phyloP scores from a whole-genome alignment of 1,140 invertebrate species.

The Cardiocondyla obscurior region DNA sequence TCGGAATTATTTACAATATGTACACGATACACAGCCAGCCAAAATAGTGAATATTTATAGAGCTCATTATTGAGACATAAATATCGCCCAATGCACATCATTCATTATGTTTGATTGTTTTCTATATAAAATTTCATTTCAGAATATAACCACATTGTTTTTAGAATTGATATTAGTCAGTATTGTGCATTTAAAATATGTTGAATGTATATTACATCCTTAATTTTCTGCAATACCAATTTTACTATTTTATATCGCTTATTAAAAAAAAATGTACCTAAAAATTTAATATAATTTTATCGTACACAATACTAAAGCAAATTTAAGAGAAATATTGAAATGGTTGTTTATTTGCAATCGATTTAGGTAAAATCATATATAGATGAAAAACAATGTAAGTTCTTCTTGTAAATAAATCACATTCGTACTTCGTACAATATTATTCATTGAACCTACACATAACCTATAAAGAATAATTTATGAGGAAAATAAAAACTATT shows the following conservation, averaged over 20 bases:
- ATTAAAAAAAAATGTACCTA: constrained; percentile 19
- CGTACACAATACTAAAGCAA: background rate
- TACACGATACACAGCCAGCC: constrained; percentile 36
- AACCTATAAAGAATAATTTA: constrained; percentile 24
- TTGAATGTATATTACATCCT: background rate
- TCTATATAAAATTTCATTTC: background rate
- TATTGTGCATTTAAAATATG: background rate
- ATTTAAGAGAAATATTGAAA: background rate
- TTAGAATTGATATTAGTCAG: background rate
- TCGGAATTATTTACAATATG: constrained; percentile 41
- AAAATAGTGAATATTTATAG: constrained; percentile 55
- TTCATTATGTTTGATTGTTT: constrained; percentile 14
- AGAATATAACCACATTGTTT: constrained; percentile 10
- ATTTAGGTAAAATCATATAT: constrained; percentile 48
- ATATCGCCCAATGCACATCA: background rate
- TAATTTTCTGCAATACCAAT: background rate
- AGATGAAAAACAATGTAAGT: constrained; percentile 57
- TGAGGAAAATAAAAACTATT: constrained; percentile 30
- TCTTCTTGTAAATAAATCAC: constrained; percentile 71
- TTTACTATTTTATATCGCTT: background rate
- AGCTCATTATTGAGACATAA: constrained; percentile 19
- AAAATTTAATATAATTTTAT: constrained; percentile 28
- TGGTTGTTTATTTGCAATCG: constrained; percentile 1
- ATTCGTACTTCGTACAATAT: constrained; percentile 57
- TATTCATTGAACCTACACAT: constrained; percentile 34